These are phyloP conservation scores for Clunio marinus DNA, from an alignment of 2,888 invertebrate species.

Conservation along the genomic window DNA sequence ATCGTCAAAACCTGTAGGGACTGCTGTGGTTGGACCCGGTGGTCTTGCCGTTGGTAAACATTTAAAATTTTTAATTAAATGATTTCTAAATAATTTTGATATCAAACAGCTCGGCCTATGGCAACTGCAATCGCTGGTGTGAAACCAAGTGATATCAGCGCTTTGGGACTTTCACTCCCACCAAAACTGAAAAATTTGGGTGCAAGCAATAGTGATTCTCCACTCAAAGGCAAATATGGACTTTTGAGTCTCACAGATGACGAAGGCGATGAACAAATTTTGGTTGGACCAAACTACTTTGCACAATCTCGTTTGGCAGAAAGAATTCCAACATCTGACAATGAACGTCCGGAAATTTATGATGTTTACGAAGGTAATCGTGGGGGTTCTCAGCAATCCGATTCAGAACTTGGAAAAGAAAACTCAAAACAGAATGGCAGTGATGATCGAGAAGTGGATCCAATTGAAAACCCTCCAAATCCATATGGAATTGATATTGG, in stretches of 20 bases:
- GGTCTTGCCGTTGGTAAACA: conserved; percentile 59
- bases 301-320: conserved; percentile 26
- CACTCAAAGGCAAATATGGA: conserved; percentile 39
- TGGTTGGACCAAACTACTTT: conserved; percentile 39
- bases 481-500: conserved; percentile 48
- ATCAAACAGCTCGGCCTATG: conserved; percentile 56
- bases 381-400: background rate
- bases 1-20: conserved; percentile 65
- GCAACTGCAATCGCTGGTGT: conserved; percentile 73
- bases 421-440: background rate
- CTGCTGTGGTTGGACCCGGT: conserved; percentile 65
- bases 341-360: conserved; percentile 24
- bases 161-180: conserved; percentile 46
- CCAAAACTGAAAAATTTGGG: conserved; percentile 26
- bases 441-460: conserved; percentile 40
- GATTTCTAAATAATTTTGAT: background rate
- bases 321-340: conserved; percentile 15
- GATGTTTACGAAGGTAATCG: background rate
- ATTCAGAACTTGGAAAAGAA: background rate
- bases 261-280: conserved; percentile 16
- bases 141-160: conserved; percentile 49
- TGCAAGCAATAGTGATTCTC: background rate
- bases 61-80: background rate
- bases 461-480: conserved; percentile 50
- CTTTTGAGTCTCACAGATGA: conserved; percentile 24